Base-by-base conservation (phyloP, 2,888 invertebrate genomes). In the Aradus depressus region DNA sequence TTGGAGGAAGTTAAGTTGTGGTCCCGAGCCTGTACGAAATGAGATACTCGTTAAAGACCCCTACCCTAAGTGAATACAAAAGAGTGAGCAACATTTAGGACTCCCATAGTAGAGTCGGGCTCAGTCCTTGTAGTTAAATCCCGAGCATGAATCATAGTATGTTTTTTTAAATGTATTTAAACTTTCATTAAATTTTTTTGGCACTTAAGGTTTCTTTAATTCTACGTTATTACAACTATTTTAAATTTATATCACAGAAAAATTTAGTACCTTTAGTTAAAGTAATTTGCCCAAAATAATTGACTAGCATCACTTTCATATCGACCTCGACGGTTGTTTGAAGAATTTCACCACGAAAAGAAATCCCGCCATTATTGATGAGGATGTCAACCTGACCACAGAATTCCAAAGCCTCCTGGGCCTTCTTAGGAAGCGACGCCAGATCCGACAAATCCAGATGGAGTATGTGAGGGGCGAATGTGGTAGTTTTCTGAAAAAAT, bases 271-370 rank as follows among this genome's bases (percentile, higher is more conserved):
- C 87, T 81, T 91, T 92, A 1, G 92, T 90, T 22, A 97, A 69
- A 28, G 85, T 86, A 49, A 95, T 80, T 58, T 91, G 78, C 14
- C 95, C 95, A 71, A 97, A 91, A 68, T 90, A 97, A 72, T 98
- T 98, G 5, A 92, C 81, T 31, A 79, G 70, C 95, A 97, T 95
- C 37, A 96, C 75, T 70, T 82, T 80, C 54, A 81, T 74, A 67
- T 91, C 84, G 8, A 95, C 88, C 64, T 87, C 83, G 32, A 88
- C 67, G 35, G 77, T 73, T 0, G 95, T 90, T 39, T 81, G 74
- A 18, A 79, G 60, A 44, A 84, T 77, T 59, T 79, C 76, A 1
- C 90, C 90, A 60, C 93, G 74, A 52, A 81, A 77, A 18, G 85
- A 82, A 48, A 93, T 76, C 1, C 96, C 96, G 34, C 88, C 90